Conservation (phyloP, 1,140 invertebrate species). For the Physella acuta region DNA sequence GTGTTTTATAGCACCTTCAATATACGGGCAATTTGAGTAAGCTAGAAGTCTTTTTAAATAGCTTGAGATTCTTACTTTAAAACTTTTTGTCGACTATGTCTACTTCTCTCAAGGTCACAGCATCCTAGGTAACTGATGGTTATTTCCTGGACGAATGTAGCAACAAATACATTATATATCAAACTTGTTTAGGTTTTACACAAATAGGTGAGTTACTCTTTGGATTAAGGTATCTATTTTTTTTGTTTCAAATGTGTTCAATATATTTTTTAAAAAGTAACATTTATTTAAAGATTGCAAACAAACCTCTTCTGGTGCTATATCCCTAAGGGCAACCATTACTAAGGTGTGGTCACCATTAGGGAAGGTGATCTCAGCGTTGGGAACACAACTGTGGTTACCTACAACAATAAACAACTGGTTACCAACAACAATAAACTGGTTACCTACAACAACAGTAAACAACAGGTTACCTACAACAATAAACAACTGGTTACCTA, state of each 20-base stretch:
- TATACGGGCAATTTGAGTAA: background rate
- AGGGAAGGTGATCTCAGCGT: constrained; percentile 82
- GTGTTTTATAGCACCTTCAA: background rate
- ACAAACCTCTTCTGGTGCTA: constrained; percentile 71
- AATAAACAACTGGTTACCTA: too few species aligned
- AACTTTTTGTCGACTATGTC: constrained; percentile 11
- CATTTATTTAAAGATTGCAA: background rate
- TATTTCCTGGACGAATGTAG: background rate
- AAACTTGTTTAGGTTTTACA: background rate
- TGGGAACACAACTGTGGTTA: constrained; percentile 91
- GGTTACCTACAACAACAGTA: too few species aligned
- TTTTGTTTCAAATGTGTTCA: background rate
- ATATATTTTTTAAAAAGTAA: background rate
- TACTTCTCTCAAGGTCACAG: constrained; percentile 17
- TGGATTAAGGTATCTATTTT: background rate
- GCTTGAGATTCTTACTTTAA: constrained; percentile 2
- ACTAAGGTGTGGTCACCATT: constrained; percentile 80
- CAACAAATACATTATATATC: background rate
- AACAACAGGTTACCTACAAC: too few species aligned
- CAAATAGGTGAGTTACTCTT: background rate
- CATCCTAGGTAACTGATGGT: constrained; percentile 11
- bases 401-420: too few species aligned
- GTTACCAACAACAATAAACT: too few species aligned
- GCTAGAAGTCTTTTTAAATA: background rate
- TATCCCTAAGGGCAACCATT: constrained; percentile 75